These are phyloP conservation scores for Nothura maculosa DNA, from an alignment of 2,797 vertebrate species.

Conservation along the genomic window DNA sequence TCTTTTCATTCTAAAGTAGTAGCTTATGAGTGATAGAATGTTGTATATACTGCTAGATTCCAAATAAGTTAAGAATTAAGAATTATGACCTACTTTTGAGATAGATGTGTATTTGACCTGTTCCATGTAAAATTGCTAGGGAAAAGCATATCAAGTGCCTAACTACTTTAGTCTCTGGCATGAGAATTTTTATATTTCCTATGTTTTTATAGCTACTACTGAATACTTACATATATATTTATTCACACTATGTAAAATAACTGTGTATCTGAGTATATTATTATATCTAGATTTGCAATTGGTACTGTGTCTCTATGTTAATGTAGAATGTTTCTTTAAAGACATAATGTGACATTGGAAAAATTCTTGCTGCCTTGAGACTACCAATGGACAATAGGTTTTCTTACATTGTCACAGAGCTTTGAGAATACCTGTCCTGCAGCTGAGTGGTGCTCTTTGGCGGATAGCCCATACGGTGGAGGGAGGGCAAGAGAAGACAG, in stretches of 20 bases:
- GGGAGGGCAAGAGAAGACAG: neutral
- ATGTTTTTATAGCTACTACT: neutral
- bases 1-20: neutral
- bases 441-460: constrained; percentile 37
- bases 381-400: neutral
- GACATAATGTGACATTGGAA: neutral
- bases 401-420: neutral
- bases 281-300: neutral
- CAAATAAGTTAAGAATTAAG: neutral
- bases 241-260: neutral
- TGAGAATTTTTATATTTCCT: neutral
- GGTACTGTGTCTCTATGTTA: neutral
- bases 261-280: neutral
- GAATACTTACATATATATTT: neutral
- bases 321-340: neutral
- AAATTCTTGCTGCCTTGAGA: neutral
- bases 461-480: neutral
- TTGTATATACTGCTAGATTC: neutral
- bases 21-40: neutral
- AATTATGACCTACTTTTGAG: neutral
- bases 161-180: neutral
- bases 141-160: neutral
- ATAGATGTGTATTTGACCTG: neutral
- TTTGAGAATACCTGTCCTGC: constrained; percentile 10
- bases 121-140: neutral